Base-by-base conservation (phyloP, 1,140 invertebrate species). In the Drosophila bocqueti region DNA sequence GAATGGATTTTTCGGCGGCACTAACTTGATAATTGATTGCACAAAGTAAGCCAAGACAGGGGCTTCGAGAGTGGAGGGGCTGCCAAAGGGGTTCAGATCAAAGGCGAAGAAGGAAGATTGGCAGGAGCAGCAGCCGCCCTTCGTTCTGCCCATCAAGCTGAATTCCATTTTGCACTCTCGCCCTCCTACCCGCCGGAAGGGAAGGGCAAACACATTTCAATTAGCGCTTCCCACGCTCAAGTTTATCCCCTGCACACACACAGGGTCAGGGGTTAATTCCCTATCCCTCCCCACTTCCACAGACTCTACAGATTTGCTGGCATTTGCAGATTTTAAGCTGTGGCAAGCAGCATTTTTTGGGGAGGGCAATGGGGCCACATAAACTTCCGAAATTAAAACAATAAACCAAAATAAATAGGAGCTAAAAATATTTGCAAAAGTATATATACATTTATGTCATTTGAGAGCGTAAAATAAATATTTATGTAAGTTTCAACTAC, bases 1-100 rank as follows among this genome's bases (percentile, higher is more conserved):
- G 62, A 75, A 79, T 79, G 76, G 71, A 58, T 62, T 79, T 83
- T 81, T 79, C 71, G 81, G 69, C 64, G 75, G 69, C 80, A 60
- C 45, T 57, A 79, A 78, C 66, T 79, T 79, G 76, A 79, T 71
- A 83, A 59, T 83, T 75, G 81, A 83, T 83, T 79, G 76, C 72
- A 76, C 76, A 82, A 77, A 83, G 64, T 75, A 43, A 64, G 59
- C 21, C 38, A 61, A 73, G 73, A 49, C 47, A 40, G 38, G 65
- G 57, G 54, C 36, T 18, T 15, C 29, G 9, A 52, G 49, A 24
- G 16, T 7, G 50, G 16, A 52, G n/a, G 26, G 10, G 5, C 13
- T 46, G 18, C 40, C 36, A 47, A 31, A 55, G 26, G 8, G 42
- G 31, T 16, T 26, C 61, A 38, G 57, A 73, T 75, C 68, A 74